Conservation (phyloP, 2,888 invertebrate genomes). For the Psylliodes chrysocephalus region DNA sequence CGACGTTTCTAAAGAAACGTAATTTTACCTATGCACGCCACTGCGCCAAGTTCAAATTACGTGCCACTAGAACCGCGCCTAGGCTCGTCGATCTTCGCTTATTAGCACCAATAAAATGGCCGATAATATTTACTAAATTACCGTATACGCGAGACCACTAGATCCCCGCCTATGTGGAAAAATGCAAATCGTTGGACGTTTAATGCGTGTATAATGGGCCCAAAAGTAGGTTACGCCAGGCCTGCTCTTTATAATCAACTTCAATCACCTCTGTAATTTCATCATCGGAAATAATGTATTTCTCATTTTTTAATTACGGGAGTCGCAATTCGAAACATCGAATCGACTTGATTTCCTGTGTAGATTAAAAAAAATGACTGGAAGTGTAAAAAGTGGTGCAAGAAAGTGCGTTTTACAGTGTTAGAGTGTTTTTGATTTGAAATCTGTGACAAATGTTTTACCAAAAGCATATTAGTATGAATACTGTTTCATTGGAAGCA, state of each 20-base stretch:
- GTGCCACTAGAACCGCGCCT: constrained; percentile 22
- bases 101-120: constrained; percentile 3
- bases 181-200: constrained; percentile 25
- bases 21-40: neutral
- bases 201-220: constrained; percentile 18
- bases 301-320: constrained; percentile 26
- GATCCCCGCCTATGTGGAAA: constrained; percentile 16
- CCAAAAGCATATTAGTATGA: too few species aligned
- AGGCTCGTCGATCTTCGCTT: constrained; percentile 4
- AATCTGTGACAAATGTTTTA: too few species aligned
- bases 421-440: too few species aligned
- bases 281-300: constrained; percentile 21
- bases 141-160: constrained; percentile 1
- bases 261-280: constrained; percentile 23
- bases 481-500: too few species aligned
- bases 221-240: constrained; percentile 24
- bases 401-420: neutral
- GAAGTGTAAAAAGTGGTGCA: neutral
- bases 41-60: constrained; percentile 20
- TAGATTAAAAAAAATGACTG: constrained; percentile 9
- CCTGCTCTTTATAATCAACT: constrained; percentile 26
- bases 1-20: too few species aligned
- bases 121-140: constrained; percentile 15
- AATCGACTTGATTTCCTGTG: constrained; percentile 18
- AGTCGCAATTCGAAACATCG: neutral